Evolutionary conservation across 2,797 vertebrate genomes (phyloP).

Genomic region (Threskiornis aethiopicus): DNA sequence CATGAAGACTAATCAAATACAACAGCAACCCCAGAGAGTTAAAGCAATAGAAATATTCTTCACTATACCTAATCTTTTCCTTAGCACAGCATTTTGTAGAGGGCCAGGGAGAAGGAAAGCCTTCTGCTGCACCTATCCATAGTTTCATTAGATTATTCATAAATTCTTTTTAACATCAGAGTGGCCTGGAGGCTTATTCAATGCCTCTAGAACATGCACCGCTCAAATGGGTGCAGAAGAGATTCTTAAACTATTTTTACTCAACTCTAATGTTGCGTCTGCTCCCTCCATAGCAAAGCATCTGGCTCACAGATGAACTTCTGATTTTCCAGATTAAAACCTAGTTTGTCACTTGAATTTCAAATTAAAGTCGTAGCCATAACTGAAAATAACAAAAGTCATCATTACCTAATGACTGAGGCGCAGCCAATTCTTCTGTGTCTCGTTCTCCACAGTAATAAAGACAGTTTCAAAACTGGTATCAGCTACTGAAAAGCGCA

Average conservation of each 20-base stretch:
- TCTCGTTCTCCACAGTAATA: background rate
- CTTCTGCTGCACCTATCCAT: background rate
- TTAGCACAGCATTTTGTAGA: background rate
- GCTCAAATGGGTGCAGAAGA: background rate
- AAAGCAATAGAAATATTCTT: background rate
- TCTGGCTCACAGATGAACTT: background rate
- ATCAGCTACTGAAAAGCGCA: background rate
- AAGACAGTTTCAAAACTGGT: background rate
- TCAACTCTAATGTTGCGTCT: background rate
- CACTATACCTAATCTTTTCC: background rate
- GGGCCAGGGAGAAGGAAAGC: background rate
- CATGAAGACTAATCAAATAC: background rate
- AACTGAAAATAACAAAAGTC: background rate
- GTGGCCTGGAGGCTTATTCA: background rate
- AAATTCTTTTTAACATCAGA: background rate
- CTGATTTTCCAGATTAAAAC: background rate
- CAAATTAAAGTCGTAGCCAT: background rate
- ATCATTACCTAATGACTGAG: background rate
- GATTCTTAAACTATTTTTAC: background rate
- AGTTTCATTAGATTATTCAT: background rate
- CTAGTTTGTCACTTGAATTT: background rate
- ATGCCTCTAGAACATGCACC: background rate
- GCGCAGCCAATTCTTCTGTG: background rate
- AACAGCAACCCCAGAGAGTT: background rate
- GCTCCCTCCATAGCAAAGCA: background rate